A percentile compares a stretch with the other conserved stretches of the same genome.
These are phyloP conservation scores for Pristionchus fissidentatus DNA, from an alignment of 2,888 invertebrate species.

Conservation along the genomic window DNA sequence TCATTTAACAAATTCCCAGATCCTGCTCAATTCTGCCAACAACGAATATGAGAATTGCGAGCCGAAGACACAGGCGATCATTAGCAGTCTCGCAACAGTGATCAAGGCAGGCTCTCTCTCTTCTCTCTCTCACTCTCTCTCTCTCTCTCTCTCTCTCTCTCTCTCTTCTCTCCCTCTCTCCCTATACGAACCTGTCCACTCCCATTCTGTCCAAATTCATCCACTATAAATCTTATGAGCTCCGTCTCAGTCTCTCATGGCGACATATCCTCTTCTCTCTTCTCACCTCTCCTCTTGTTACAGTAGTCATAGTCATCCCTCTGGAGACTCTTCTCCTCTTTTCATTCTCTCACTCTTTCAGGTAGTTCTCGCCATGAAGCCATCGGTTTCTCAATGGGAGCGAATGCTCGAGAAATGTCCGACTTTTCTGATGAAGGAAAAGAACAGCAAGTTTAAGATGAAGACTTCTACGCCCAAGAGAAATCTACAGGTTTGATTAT, in stretches of 20 bases:
- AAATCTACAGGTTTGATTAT: constrained; percentile 40
- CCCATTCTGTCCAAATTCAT: background rate
- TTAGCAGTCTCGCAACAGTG: constrained; percentile 87
- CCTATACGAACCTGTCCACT: background rate
- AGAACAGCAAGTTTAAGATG: constrained; percentile 78
- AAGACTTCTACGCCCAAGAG: constrained; percentile 53
- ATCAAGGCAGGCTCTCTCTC: constrained; percentile 83
- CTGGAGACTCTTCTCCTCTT: background rate
- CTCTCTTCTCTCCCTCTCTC: background rate
- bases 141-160: background rate
- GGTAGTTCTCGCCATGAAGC: constrained; percentile 67
- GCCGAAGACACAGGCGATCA: constrained; percentile 82
- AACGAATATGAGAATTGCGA: constrained; percentile 82
- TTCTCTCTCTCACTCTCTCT: constrained; percentile 66
- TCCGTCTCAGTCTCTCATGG: background rate
- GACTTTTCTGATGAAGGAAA: constrained; percentile 89
- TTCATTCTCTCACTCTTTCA: constrained; percentile 38
- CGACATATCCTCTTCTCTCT: background rate
- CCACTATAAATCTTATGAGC: background rate
- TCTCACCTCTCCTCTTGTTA: background rate
- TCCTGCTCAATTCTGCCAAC: constrained; percentile 51
- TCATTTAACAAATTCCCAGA: background rate
- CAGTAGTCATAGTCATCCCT: background rate
- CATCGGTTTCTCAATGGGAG: constrained; percentile 70
- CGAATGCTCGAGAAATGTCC: constrained; percentile 84